Evolutionary conservation across 2,888 invertebrate genomes (phyloP).

Genomic region (Camponotus fellah): DNA sequence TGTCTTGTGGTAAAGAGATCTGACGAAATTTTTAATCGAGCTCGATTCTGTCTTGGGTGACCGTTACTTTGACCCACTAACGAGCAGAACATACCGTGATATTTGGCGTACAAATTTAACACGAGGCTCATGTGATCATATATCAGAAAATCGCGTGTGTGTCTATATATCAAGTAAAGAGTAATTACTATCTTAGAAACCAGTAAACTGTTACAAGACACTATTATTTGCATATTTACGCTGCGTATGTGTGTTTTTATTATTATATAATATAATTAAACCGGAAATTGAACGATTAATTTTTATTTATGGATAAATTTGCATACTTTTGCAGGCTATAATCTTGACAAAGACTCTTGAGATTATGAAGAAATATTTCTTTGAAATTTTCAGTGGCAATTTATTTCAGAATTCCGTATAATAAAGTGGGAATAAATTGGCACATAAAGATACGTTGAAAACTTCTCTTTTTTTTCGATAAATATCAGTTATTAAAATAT

Average conservation of each 20-base stretch:
- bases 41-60: constrained; percentile 13
- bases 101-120: not conserved
- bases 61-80: constrained; percentile 49
- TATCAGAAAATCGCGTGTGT: not conserved
- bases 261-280: not conserved
- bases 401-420: not conserved
- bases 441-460: not conserved
- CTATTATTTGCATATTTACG: not conserved
- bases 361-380: not conserved
- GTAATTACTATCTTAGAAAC: not conserved
- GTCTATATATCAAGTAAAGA: not conserved
- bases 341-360: not conserved
- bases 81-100: not conserved
- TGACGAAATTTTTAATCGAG: constrained; percentile 23
- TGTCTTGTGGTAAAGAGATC: not conserved
- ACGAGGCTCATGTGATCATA: not conserved
- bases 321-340: not conserved
- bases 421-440: not conserved
- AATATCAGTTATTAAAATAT: not conserved
- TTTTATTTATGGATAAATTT: not conserved
- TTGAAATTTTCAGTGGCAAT: not conserved
- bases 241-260: not conserved
- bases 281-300: not conserved
- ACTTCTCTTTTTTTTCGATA: not conserved
- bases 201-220: not conserved